phyloP scores from a whole-genome alignment of 1,140 invertebrate genomes.

The Drosophila sp. region DNA sequence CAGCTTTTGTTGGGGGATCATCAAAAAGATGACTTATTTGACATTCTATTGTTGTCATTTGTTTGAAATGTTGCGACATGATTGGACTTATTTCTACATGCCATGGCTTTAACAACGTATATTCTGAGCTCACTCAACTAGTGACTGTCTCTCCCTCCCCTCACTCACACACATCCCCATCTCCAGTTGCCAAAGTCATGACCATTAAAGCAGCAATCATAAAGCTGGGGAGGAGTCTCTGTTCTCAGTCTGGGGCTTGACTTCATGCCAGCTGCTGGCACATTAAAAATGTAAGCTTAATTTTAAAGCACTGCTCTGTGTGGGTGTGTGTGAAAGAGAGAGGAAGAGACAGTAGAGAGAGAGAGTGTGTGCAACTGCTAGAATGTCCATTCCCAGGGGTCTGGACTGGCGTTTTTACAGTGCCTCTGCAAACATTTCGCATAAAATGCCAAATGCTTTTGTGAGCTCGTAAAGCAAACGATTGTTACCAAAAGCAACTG shows the following conservation, averaged over 20 bases:
- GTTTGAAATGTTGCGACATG: slow-evolving; percentile 34
- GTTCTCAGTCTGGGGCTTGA: slow-evolving; percentile 1
- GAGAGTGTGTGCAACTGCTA: slow-evolving; percentile 28
- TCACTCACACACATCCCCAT: not conserved
- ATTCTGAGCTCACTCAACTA: slow-evolving; percentile 25
- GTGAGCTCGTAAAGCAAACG: slow-evolving; percentile 73
- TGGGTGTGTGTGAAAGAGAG: slow-evolving; percentile 1
- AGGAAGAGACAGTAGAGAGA: not conserved
- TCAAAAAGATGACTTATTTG: slow-evolving; percentile 37
- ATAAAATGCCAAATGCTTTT: slow-evolving; percentile 77
- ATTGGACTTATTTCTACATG: slow-evolving; percentile 41
- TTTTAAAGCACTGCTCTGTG: slow-evolving; percentile 58
- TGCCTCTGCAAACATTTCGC: slow-evolving; percentile 67
- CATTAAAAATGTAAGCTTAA: slow-evolving; percentile 78
- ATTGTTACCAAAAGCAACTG: slow-evolving; percentile 68
- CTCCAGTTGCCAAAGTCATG: slow-evolving; percentile 42
- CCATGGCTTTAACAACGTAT: slow-evolving; percentile 15
- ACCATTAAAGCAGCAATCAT: slow-evolving; percentile 67
- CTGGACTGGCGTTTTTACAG: slow-evolving; percentile 35
- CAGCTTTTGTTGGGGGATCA: slow-evolving; percentile 3
- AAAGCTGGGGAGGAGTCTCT: slow-evolving; percentile 48
- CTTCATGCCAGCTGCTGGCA: slow-evolving; percentile 34
- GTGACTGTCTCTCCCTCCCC: slow-evolving; percentile 3
- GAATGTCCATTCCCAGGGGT: slow-evolving; percentile 58
- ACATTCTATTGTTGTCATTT: slow-evolving; percentile 45